These are phyloP conservation scores for Ploceus nigricollis DNA, from an alignment of 2,113 vertebrate genomes.

Conservation along the genomic window DNA sequence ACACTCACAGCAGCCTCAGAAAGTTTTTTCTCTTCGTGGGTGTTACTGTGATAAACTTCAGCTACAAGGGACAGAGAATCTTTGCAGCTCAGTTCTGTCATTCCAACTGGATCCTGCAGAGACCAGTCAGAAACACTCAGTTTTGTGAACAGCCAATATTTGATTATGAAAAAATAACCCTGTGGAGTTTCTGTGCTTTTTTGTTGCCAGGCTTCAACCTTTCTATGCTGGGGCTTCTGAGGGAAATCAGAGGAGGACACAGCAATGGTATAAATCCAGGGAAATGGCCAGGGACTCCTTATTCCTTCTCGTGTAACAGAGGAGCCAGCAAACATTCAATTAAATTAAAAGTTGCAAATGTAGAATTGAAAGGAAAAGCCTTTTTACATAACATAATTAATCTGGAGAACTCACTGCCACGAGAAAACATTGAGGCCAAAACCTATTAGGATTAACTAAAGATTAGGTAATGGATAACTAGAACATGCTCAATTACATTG, in stretches of 20 bases:
- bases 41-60: background rate
- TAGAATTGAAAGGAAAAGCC: slow-evolving; percentile 61
- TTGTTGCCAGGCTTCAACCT: background rate
- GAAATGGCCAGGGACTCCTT: background rate
- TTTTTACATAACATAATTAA: slow-evolving; percentile 65
- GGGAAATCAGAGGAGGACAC: background rate
- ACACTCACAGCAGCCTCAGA: rapidly evolving
- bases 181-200: background rate
- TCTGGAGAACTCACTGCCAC: slow-evolving; percentile 54
- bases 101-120: background rate
- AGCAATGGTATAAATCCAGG: background rate
- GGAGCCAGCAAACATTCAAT: background rate
- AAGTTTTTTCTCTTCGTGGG: rapidly evolving
- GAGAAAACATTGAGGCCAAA: slow-evolving; percentile 62
- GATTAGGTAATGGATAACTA: slow-evolving; percentile 65
- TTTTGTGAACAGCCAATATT: background rate
- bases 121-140: rapidly evolving
- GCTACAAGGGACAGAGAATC: background rate
- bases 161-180: background rate
- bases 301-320: background rate
- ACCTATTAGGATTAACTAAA: slow-evolving; percentile 66
- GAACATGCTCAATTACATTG: slow-evolving; percentile 59
- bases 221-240: background rate
- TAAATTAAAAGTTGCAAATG: slow-evolving; percentile 46
- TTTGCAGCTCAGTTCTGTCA: background rate